phyloP scores from a whole-genome alignment of 1,140 invertebrate genomes.

The Drosophila tsacasi region DNA sequence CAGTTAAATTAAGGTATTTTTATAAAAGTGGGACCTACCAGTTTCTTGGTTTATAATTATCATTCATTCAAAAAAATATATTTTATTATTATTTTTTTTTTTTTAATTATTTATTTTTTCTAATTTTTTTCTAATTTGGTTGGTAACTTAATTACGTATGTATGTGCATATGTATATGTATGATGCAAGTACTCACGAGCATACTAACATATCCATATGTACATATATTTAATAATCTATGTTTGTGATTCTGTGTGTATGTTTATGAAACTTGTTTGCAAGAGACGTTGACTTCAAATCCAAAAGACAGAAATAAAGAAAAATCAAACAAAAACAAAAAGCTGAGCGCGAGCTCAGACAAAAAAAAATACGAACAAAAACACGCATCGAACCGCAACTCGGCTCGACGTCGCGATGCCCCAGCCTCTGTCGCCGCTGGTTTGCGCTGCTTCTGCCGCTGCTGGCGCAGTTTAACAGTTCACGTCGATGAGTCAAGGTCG shows the following conservation, averaged over 20 bases:
- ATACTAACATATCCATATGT: conserved; percentile 10
- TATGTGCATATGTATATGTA: conserved; percentile 17
- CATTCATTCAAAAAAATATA: background rate
- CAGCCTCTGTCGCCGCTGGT: conserved; percentile 25
- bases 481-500: conserved; percentile 85
- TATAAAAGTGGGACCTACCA: background rate
- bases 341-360: conserved; percentile 6
- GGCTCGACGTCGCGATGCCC: conserved; percentile 54
- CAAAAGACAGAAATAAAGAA: conserved; percentile 29
- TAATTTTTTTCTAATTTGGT: conserved; percentile 36
- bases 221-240: conserved; percentile 2
- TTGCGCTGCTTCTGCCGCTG: conserved; percentile 47
- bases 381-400: conserved; percentile 48
- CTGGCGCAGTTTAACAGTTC: conserved; percentile 78
- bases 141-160: conserved; percentile 3
- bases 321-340: conserved; percentile 20
- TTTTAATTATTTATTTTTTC: no score
- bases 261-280: conserved; percentile 49
- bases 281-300: conserved; percentile 56
- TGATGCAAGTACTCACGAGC: conserved; percentile 1
- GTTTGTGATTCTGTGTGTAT: conserved; percentile 7
- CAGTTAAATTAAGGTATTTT: conserved; percentile 29
- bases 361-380: conserved; percentile 11
- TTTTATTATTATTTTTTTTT: conserved; percentile 3
- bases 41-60: background rate